These are phyloP conservation scores for Varanus salvator DNA, from an alignment of 2,113 vertebrate species.

Conservation along the genomic window DNA sequence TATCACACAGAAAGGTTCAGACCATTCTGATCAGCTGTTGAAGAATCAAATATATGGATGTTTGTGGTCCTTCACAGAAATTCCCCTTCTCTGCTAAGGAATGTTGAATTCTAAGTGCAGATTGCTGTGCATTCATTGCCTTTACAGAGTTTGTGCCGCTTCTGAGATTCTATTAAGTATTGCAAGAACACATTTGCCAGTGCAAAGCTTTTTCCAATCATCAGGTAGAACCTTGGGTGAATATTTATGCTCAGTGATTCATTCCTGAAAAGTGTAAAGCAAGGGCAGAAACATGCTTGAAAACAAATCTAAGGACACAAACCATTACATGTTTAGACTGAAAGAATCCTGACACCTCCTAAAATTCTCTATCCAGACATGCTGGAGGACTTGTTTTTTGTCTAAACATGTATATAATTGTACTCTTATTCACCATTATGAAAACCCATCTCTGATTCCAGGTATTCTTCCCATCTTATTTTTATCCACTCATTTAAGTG, in stretches of 20 bases:
- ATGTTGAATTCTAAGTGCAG: background rate
- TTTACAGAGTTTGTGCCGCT: background rate
- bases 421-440: background rate
- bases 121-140: background rate
- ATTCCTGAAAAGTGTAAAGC: background rate
- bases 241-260: background rate
- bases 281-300: background rate
- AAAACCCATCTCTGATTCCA: background rate
- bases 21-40: background rate
- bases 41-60: background rate
- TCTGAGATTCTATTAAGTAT: conserved; percentile 3
- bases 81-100: background rate
- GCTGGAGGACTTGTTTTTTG: too few relatives aligned
- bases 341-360: too few relatives aligned
- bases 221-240: background rate
- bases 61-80: background rate
- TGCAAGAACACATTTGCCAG: background rate
- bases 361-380: too few relatives aligned
- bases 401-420: too few relatives aligned
- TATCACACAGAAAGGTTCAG: background rate
- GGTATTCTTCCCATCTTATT: background rate
- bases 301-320: background rate
- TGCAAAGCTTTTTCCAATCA: background rate
- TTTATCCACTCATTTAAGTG: background rate
- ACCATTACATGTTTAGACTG: too few relatives aligned